Conservation (phyloP, 2,113 vertebrate species). For the Callipepla squamata region DNA sequence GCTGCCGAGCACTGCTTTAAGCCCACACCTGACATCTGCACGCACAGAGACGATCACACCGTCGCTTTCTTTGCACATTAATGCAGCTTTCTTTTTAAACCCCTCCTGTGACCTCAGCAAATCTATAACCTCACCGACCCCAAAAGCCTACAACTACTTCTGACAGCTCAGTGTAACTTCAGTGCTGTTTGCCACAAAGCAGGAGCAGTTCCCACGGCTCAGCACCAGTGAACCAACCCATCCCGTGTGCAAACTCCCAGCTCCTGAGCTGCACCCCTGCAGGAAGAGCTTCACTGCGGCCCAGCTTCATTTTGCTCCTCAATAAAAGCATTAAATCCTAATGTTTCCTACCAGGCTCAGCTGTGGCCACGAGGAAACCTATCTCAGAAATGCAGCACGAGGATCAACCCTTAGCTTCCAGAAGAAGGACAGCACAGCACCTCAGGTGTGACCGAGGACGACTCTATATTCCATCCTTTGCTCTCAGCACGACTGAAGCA, state of each 20-base stretch:
- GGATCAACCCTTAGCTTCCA: neutral
- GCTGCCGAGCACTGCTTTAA: neutral
- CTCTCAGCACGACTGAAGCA: neutral
- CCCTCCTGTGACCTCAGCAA: neutral
- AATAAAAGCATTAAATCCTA: neutral
- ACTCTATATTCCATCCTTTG: accelerated
- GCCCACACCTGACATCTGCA: neutral
- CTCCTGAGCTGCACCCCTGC: neutral
- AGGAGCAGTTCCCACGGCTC: neutral
- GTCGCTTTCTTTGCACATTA: neutral
- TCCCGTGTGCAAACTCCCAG: neutral
- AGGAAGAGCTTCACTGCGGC: neutral
- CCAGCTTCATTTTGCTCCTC: neutral
- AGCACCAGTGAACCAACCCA: neutral
- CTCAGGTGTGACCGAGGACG: neutral
- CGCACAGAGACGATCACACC: accelerated
- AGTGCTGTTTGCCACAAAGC: neutral
- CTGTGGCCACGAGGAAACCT: neutral
- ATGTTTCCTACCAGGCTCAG: neutral
- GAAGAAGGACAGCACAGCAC: neutral
- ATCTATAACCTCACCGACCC: neutral
- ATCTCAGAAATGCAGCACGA: neutral
- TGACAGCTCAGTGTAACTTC: neutral
- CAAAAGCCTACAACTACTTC: neutral
- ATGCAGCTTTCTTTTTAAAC: neutral